A percentile compares a stretch with the other conserved stretches of the same genome.
Evolutionary conservation across 2,888 invertebrate species (phyloP).

Genomic region (Megaustenia siamemsis): DNA sequence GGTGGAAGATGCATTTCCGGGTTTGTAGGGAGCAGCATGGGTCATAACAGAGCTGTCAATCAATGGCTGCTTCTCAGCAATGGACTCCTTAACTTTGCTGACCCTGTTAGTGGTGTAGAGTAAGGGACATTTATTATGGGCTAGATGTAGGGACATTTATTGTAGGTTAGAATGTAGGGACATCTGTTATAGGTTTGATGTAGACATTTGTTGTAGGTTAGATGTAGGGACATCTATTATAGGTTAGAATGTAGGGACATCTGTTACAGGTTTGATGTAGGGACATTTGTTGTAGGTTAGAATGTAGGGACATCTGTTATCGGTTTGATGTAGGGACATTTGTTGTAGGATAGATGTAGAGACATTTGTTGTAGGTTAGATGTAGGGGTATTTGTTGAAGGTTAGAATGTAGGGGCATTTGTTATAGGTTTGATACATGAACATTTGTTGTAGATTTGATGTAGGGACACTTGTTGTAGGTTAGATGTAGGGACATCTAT

Average conservation of each 20-base stretch:
- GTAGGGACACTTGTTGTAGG: not conserved
- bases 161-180: too few species aligned
- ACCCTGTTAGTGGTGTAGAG: not conserved
- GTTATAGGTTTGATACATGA: too few species aligned
- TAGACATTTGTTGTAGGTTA: not conserved
- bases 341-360: not conserved
- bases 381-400: too few species aligned
- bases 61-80: slow-evolving; percentile 41
- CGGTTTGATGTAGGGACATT: too few species aligned
- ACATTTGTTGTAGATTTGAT: not conserved
- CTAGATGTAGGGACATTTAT: too few species aligned
- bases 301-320: too few species aligned
- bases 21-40: not conserved
- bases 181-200: not conserved
- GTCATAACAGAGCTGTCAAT: slow-evolving; percentile 18
- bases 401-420: too few species aligned
- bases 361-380: not conserved
- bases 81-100: not conserved
- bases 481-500: too few species aligned
- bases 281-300: too few species aligned
- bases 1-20: slow-evolving; percentile 10
- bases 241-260: too few species aligned
- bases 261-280: not conserved
- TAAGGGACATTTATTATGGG: not conserved
- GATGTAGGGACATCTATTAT: too few species aligned